Base-by-base conservation (phyloP, 2,113 vertebrate species). In the Eudorcas thomsonii region DNA sequence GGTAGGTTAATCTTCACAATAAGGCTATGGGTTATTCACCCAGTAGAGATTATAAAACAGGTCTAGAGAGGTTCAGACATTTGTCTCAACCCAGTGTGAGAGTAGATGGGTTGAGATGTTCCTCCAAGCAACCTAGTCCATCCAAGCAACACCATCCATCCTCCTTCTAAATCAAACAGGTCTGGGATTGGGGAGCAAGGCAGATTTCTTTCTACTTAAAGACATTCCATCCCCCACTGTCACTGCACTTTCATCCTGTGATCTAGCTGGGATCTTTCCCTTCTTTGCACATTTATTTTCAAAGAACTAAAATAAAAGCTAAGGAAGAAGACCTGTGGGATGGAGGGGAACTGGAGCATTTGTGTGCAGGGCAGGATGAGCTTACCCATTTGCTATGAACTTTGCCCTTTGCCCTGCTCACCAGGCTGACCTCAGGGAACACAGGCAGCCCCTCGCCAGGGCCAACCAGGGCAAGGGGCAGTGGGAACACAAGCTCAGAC, bases 401-500 rank as follows among this genome's bases (percentile, higher is more conserved):
- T 94, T 59, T 54, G 26, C 54, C 83, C 95, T 97, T 97, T 95
- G 89, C 50, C 94, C 88, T 74, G 77, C 3, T 60, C n/a, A 28
- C 39, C 33, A 28, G 52, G 21, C 50, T 94, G 80, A 98, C n/a
- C 88, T 95, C 2, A 0, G 86, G 48, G 55, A 97, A 14, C 43
- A 86, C 4, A 77, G 21, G 60, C 64, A 90, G 64, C 67, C 83
- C 74, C 62, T 88, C 1, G 1, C 45, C 92, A 90, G 84, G 74
- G 71, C 87, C 19, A 33, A 94, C 86, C 71, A 96, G 97, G 94
- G 43, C 94, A 95, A 98, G 80, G 81, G 88, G 80, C 93, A 95
- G 43, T 71, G 57, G 50, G 28, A 74, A 91, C 86, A 80, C 64
- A 97, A 90, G 83, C 64, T 57, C 43, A 2, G 93, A 93, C 86